A percentile compares a stretch with the other conserved stretches of the same genome.
phyloP scores from a whole-genome alignment of 2,888 invertebrate genomes.

The Xiphydria camelus region DNA sequence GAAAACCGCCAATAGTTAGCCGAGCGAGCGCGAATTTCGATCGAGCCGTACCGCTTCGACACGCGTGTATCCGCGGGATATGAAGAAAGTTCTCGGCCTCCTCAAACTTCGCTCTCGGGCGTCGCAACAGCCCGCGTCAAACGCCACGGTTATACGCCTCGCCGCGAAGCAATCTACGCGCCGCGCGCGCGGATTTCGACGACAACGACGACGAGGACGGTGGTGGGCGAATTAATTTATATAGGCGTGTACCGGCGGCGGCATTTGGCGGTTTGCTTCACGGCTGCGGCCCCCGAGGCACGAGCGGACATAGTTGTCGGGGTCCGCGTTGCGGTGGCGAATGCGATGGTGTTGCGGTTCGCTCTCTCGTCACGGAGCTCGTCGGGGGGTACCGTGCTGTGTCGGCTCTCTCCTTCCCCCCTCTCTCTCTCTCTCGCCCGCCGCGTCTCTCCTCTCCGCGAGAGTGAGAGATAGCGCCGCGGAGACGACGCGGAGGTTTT shows the following conservation, averaged over 20 bases:
- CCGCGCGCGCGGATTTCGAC: neutral
- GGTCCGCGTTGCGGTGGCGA: conserved; percentile 42
- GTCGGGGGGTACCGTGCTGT: neutral
- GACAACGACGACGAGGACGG: neutral
- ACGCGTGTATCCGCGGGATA: too few species aligned
- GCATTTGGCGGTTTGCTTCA: conserved; percentile 43
- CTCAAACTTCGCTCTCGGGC: too few species aligned
- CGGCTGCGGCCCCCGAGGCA: too few species aligned
- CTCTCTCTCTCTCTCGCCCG: conserved; percentile 15
- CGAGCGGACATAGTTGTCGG: conserved; percentile 4
- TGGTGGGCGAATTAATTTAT: neutral
- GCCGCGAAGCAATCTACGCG: too few species aligned
- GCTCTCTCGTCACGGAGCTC: conserved; percentile 37
- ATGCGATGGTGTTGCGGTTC: conserved; percentile 44
- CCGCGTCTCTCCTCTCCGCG: conserved; percentile 16
- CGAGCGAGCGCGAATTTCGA: too few species aligned
- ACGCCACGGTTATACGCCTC: too few species aligned
- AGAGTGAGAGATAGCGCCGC: conserved; percentile 31
- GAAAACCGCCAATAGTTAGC: too few species aligned
- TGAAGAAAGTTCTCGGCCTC: too few species aligned
- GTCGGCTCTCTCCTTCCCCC: conserved; percentile 2
- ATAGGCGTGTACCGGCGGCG: conserved; percentile 31
- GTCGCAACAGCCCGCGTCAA: too few species aligned
- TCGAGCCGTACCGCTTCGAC: too few species aligned
- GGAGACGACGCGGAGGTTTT: conserved; percentile 34